A percentile compares a stretch with the other conserved stretches of the same genome.
Evolutionary conservation across 2,113 vertebrate species (phyloP).

Genomic region (Neodontobutis hainanensis): DNA sequence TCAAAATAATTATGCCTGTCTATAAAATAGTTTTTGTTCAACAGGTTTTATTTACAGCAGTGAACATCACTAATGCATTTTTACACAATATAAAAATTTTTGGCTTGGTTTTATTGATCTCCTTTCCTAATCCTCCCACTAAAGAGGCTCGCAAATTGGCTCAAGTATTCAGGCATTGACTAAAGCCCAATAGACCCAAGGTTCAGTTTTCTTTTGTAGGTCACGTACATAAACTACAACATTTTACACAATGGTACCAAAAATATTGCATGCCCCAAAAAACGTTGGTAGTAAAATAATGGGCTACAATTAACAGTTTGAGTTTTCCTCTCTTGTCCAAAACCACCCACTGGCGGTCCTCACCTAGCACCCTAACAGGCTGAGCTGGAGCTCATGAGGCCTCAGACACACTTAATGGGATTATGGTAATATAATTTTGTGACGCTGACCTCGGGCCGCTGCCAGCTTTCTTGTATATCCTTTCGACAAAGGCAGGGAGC

Average conservation of each 20-base stretch:
- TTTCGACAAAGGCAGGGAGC: constrained; percentile 72
- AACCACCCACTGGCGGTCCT: constrained; percentile 51
- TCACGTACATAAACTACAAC: background rate
- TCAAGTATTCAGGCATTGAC: background rate
- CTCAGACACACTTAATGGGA: constrained; percentile 83
- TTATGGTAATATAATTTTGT: constrained; percentile 83
- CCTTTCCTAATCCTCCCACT: background rate
- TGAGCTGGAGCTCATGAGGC: constrained; percentile 70
- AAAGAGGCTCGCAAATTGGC: constrained; percentile 8
- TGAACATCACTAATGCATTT: background rate
- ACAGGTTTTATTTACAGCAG: too few species aligned
- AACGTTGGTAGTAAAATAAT: background rate
- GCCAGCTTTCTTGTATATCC: constrained; percentile 77
- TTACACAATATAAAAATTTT: background rate
- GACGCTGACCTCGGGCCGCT: constrained; percentile 74
- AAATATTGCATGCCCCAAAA: constrained; percentile 1
- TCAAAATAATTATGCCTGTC: too few species aligned
- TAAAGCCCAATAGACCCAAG: background rate
- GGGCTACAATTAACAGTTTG: background rate
- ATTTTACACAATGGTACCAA: background rate
- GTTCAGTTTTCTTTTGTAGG: background rate
- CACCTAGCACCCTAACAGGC: constrained; percentile 60
- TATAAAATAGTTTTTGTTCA: too few species aligned
- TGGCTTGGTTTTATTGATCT: background rate
- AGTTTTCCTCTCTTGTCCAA: constrained; percentile 9